phyloP scores from a whole-genome alignment of 2,797 vertebrate species.

The Aythya fuligula region DNA sequence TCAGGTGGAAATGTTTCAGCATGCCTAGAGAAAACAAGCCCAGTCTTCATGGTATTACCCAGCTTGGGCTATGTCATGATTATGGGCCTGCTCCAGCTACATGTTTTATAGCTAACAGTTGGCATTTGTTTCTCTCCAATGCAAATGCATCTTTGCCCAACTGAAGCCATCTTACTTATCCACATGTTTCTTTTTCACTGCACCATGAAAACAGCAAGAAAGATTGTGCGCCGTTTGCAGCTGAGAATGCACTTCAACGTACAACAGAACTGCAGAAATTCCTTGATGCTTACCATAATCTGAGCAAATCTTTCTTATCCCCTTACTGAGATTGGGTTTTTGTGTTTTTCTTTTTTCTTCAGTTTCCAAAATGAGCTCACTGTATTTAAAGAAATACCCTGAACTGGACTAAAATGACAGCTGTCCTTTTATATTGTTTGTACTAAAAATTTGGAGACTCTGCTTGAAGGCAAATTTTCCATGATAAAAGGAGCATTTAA shows the following conservation, averaged over 20 bases:
- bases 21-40: neutral
- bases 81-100: neutral
- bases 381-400: conserved; percentile 58
- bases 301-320: conserved; percentile 36
- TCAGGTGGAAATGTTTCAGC: neutral
- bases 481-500: conserved; percentile 59
- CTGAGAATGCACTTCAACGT: conserved; percentile 71
- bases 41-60: accelerated
- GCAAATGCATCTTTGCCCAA: neutral
- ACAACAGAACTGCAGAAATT: conserved; percentile 64
- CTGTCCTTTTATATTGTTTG: conserved; percentile 26
- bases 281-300: conserved; percentile 26
- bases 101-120: neutral
- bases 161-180: conserved; percentile 9
- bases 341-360: neutral
- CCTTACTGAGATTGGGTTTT: conserved; percentile 7
- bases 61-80: neutral
- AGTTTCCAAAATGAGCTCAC: conserved; percentile 60
- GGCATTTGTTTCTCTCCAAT: neutral
- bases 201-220: conserved; percentile 56
- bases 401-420: conserved; percentile 36
- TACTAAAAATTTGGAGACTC: conserved; percentile 54
- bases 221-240: conserved; percentile 68
- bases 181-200: neutral
- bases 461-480: conserved; percentile 55